Evolutionary conservation across 2,888 invertebrate genomes (phyloP).

Genomic region (Euplagia quadripunctaria): DNA sequence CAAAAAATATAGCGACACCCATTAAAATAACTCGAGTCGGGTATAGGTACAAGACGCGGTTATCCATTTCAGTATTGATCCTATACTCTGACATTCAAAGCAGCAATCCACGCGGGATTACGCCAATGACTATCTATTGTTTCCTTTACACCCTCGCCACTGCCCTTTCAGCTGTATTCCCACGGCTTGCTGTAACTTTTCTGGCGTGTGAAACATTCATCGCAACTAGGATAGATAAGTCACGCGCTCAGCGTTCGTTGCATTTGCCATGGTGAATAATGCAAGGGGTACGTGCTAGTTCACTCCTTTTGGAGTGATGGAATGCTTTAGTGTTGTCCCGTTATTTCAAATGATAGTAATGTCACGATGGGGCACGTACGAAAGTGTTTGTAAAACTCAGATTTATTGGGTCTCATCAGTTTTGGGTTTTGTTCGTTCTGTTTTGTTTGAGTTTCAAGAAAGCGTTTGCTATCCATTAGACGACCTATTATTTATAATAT

Average conservation of each 20-base stretch:
- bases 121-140: conserved; percentile 53
- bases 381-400: conserved; percentile 45
- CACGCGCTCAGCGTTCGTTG: conserved; percentile 70
- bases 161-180: conserved; percentile 65
- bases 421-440: conserved; percentile 42
- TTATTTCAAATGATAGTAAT: conserved; percentile 59
- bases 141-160: conserved; percentile 46
- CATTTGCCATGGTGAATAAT: conserved; percentile 84
- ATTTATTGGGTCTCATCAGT: conserved; percentile 47
- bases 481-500: too few species aligned
- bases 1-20: not conserved
- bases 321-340: conserved; percentile 70
- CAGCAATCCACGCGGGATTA: conserved; percentile 50
- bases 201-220: conserved; percentile 71
- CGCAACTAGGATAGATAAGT: conserved; percentile 74
- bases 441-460: not conserved
- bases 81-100: conserved; percentile 46
- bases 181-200: conserved; percentile 58
- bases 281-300: conserved; percentile 73
- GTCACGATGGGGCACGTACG: conserved; percentile 54
- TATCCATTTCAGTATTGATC: conserved; percentile 41
- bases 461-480: too few species aligned
- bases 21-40: not conserved
- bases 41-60: conserved; percentile 10
- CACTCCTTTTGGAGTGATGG: conserved; percentile 66